Base-by-base conservation (phyloP, 2,113 vertebrate genomes). In the Tretioscincus oriximinensis region DNA sequence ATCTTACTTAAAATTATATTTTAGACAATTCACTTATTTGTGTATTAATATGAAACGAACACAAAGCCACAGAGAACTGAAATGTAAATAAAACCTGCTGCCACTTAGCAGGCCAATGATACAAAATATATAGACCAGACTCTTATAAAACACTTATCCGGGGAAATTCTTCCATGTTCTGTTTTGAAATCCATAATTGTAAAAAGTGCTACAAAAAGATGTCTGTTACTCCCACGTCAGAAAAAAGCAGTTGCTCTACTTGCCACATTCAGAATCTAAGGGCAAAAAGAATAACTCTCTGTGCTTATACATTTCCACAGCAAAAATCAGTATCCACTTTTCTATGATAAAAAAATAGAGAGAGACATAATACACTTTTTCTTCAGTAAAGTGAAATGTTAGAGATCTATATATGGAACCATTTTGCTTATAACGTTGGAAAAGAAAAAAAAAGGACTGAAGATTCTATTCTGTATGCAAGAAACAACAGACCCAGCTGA, bases 391-490 rank as follows among this genome's bases (percentile, higher is more conserved):
- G 29, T 64, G 54, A 84, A 76, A 76, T 26, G 21, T 76, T 77
- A 70, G 41, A 82, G 65, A 54, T 80, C 73, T 76, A 80, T 54
- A 26, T 65, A 76, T 60, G 73, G 76, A 80, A 84, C 28, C 63
- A 70, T 77, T 70, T 76, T 70, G 21, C 28, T 71, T 54, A 76
- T 49, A 63, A 49, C n/a, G 70, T 64, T 63, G 41, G 10, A 12
- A 26, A 47, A 67, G 6, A 10, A 28, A 20, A 28, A 78, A 58
- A 58, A 9, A 69, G 4, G 75, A 35, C 76, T 71, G 26, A 71
- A 21, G 24, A 72, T 77, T 76, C 81, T 80, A 82, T 85, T 78
- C 73, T 81, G 83, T 86, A 78, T 65, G 49, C 35, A 81, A 68
- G 70, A 78, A 86, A 78, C 26, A n/a, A 31, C 49, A 61, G 65